phyloP scores from a whole-genome alignment of 2,888 invertebrate genomes.

The Mythimna impura region DNA sequence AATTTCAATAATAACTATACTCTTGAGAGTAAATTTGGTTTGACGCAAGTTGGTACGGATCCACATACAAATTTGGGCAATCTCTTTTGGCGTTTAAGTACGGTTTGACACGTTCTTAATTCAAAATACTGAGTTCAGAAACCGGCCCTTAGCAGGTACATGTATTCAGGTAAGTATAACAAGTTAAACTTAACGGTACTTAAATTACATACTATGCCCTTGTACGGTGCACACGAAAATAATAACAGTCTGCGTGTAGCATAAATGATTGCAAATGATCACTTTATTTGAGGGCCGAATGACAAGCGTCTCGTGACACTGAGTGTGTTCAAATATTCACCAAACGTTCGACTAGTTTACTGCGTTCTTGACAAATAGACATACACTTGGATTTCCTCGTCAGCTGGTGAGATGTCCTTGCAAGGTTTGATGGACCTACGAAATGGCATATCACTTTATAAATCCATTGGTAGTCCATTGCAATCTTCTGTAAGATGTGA shows the following conservation, averaged over 20 bases:
- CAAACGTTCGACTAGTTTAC: constrained; percentile 20
- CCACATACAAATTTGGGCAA: too few species aligned
- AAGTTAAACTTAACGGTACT: constrained; percentile 37
- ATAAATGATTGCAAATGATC: constrained; percentile 59
- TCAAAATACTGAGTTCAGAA: too few species aligned
- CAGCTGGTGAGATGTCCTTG: constrained; percentile 5
- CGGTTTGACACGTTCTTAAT: too few species aligned
- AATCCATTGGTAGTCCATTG: too few species aligned
- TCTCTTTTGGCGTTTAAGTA: too few species aligned
- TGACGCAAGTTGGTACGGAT: too few species aligned
- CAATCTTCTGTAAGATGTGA: too few species aligned
- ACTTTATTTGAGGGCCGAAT: constrained; percentile 55
- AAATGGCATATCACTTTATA: not conserved
- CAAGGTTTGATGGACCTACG: not conserved
- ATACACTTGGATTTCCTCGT: constrained; percentile 19
- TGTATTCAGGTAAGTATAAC: not conserved
- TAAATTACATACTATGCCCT: constrained; percentile 33
- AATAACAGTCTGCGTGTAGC: constrained; percentile 31
- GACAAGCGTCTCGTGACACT: constrained; percentile 37
- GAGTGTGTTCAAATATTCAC: constrained; percentile 45
- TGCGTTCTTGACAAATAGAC: constrained; percentile 17
- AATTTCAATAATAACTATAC: too few species aligned
- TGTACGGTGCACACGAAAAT: constrained; percentile 36
- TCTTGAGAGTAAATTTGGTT: too few species aligned
- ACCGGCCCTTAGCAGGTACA: not conserved